Conservation (phyloP, 2,797 vertebrate genomes). For the Sciurus vulgaris region DNA sequence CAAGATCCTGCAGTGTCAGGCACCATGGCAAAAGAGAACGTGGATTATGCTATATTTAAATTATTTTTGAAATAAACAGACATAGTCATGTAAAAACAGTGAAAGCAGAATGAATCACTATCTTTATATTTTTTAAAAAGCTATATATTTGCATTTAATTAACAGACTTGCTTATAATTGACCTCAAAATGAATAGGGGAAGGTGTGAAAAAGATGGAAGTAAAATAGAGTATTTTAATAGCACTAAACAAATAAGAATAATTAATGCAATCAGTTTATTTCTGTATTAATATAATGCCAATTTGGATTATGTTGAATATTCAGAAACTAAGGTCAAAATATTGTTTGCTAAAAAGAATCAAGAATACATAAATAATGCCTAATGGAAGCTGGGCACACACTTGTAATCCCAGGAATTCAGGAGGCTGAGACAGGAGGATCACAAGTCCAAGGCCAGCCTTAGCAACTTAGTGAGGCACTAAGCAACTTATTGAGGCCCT, state of each 20-base stretch:
- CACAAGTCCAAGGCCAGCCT: too few species aligned
- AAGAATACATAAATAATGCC: neutral
- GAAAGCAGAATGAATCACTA: neutral
- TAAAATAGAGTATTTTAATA: constrained; percentile 27
- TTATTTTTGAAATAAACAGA: constrained; percentile 1
- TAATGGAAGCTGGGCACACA: neutral
- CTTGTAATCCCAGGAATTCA: too few species aligned
- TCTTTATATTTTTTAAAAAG: neutral
- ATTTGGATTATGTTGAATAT: constrained; percentile 32
- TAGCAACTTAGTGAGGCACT: too few species aligned
- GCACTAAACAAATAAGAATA: constrained; percentile 35
- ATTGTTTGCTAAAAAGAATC: constrained; percentile 27
- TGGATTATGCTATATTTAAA: neutral
- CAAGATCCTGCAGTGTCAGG: neutral
- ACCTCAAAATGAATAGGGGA: constrained; percentile 8
- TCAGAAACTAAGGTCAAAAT: neutral
- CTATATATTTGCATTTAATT: neutral
- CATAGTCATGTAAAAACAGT: neutral
- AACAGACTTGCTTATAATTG: neutral
- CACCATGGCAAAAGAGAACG: neutral
- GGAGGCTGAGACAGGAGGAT: too few species aligned
- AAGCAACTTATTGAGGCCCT: too few species aligned
- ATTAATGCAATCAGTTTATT: constrained; percentile 44
- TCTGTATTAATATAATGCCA: neutral
- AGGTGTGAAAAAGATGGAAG: neutral